Conservation (phyloP, 2,888 invertebrate genomes). For the Caenorhabditis auriculariae region DNA sequence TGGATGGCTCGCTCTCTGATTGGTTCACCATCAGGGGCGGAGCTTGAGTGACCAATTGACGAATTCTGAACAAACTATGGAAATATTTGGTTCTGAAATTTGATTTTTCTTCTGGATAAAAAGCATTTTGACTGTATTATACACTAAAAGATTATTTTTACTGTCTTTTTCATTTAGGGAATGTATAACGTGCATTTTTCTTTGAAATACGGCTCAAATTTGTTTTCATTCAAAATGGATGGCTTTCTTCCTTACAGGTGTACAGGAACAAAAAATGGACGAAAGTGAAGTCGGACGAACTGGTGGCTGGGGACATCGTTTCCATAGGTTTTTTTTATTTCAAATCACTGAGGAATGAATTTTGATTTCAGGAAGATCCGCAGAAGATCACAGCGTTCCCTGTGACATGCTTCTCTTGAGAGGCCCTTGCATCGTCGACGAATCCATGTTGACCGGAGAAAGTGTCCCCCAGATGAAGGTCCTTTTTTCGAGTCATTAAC, state of each 20-base stretch:
- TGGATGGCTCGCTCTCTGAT: too few relatives aligned
- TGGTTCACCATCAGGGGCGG: too few relatives aligned
- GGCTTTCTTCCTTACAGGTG: too few relatives aligned
- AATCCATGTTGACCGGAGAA: constrained; percentile 97
- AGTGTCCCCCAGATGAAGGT: constrained; percentile 96
- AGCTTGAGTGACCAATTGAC: too few relatives aligned
- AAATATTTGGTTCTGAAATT: too few relatives aligned
- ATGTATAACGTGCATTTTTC: too few relatives aligned
- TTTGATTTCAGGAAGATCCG: constrained; percentile 72
- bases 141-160: background rate
- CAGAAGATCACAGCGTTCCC: constrained; percentile 79
- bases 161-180: too few relatives aligned
- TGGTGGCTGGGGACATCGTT: constrained; percentile 93
- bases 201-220: background rate
- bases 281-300: constrained; percentile 72
- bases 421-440: constrained; percentile 96
- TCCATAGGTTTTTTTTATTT: constrained; percentile 71
- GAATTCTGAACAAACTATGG: too few relatives aligned
- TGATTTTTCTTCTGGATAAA: too few relatives aligned
- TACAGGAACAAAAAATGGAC: constrained; percentile 58
- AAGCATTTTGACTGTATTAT: too few relatives aligned
- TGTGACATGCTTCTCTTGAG: constrained; percentile 90
- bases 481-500: constrained; percentile 1
- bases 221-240: background rate
- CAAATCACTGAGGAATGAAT: too few relatives aligned